Evolutionary conservation across 2,113 vertebrate genomes (phyloP), one percentile per base, ranked within the genome.

Genomic region (Hassar affinis): DNA sequence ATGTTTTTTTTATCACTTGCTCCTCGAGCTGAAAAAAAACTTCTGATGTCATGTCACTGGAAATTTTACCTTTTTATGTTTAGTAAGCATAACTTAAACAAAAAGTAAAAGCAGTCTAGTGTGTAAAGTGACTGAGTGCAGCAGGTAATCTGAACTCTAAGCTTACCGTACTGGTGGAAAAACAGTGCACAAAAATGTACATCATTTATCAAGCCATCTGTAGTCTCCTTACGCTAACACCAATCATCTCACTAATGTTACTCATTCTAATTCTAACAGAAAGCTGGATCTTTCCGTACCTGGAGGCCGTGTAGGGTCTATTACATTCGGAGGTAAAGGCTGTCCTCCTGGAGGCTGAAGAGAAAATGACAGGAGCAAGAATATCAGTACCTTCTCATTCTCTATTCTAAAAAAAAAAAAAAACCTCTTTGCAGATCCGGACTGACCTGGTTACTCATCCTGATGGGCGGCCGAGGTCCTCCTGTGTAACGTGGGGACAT

Each of bases 401-500:
- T 25, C 33, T 52, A 52, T 51, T 66, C 0, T 15, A 11, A 27
- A 80, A n/a, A n/a, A n/a, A 0, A 22, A 25, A n/a, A 25, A 56
- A n/a, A 57, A n/a, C 20, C 35, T 27, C 18, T n/a, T 25, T 11
- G 25, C 27, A 38, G 52, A 3, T 74, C 11, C 11, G 14, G 45
- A 14, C 85, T 88, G 89, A 95, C 95, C 94, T 95, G 96, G 91
- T 92, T 95, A 52, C 95, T 94, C 95, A 97, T 96, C 88, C 96
- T 93, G 76, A 97, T 93, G 20, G 94, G 77, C 47, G 95, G 94
- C 78, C 96, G 93, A 57, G 95, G 95, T 72, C 96, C 95, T 86
- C 95, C 96, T 74, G 96, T 95, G 91, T 96, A 97, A 82, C 96
- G 93, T 0, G 95, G 95, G 82, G 96, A 96, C 95, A 97, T 96